Evolutionary conservation across 2,888 invertebrate genomes (phyloP).

Genomic region (Apomyelois bistriatella): DNA sequence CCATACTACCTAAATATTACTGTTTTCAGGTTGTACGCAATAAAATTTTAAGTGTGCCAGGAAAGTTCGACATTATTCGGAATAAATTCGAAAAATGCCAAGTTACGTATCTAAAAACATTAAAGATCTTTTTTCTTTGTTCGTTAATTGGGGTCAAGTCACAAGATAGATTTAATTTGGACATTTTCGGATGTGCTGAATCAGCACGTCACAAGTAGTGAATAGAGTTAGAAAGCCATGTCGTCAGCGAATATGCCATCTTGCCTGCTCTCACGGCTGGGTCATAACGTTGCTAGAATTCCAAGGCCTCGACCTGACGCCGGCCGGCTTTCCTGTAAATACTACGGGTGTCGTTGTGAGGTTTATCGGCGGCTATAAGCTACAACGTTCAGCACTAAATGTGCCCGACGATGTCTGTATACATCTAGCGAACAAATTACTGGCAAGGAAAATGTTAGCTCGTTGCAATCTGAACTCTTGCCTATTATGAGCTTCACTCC

Average conservation of each 20-base stretch:
- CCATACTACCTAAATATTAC: constrained; percentile 53
- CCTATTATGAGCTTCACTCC: constrained; percentile 6
- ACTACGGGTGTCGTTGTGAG: not conserved
- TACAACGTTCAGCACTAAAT: not conserved
- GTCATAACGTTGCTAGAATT: constrained; percentile 22
- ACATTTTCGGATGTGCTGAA: constrained; percentile 1
- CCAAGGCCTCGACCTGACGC: not conserved
- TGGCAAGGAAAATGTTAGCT: constrained; percentile 7
- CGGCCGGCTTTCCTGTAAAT: not conserved
- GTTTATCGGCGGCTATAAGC: not conserved
- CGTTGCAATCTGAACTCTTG: constrained; percentile 8
- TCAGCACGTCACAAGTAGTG: not conserved
- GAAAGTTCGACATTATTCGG: constrained; percentile 30
- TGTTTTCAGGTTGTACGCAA: constrained; percentile 41
- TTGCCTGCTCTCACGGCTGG: constrained; percentile 33
- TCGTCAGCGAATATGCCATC: constrained; percentile 44
- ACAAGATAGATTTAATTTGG: not conserved
- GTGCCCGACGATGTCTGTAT: not conserved
- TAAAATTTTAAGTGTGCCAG: constrained; percentile 46
- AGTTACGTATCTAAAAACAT: not conserved
- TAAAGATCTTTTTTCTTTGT: not conserved
- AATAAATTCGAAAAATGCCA: constrained; percentile 13
- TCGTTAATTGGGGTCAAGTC: not conserved
- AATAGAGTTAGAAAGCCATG: constrained; percentile 17
- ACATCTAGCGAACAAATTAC: constrained; percentile 4